A percentile compares a stretch with the other conserved stretches of the same genome.
Conservation (phyloP, 2,888 invertebrate genomes). For the Patella ulyssiponensis region DNA sequence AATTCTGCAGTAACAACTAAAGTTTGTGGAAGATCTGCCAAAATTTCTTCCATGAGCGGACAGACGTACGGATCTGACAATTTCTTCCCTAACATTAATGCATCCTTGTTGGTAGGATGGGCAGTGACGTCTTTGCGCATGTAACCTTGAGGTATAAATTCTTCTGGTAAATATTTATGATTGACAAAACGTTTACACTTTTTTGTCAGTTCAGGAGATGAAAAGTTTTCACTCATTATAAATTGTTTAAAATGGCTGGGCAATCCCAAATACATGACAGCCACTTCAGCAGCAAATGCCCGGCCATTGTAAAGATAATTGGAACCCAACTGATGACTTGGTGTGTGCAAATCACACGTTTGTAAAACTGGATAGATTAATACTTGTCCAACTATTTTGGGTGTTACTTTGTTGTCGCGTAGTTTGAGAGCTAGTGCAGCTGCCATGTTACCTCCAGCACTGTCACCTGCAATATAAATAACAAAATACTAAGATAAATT, state of each 20-base stretch:
- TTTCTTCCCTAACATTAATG: neutral
- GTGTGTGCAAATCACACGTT: constrained; percentile 1
- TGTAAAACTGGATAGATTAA: constrained; percentile 63
- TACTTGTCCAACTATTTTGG: constrained; percentile 13
- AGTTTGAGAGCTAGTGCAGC: constrained; percentile 17
- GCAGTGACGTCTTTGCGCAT: neutral
- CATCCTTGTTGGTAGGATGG: neutral
- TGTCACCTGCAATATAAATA: constrained; percentile 11
- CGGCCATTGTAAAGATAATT: neutral
- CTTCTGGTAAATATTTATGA: neutral
- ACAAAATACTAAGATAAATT: too few relatives aligned
- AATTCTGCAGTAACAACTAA: neutral
- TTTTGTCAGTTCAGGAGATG: constrained; percentile 3
- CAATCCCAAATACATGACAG: neutral
- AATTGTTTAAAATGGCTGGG: neutral
- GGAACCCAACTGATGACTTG: neutral
- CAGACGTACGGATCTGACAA: neutral
- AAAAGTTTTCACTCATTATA: neutral
- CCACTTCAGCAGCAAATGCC: neutral
- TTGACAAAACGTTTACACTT: constrained; percentile 6
- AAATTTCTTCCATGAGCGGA: neutral
- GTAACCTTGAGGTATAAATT: neutral
- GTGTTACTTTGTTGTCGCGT: neutral
- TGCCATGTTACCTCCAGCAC: constrained; percentile 24
- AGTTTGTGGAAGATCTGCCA: neutral